phyloP scores from a whole-genome alignment of 2,888 invertebrate genomes.

The Ennomos erosarius region DNA sequence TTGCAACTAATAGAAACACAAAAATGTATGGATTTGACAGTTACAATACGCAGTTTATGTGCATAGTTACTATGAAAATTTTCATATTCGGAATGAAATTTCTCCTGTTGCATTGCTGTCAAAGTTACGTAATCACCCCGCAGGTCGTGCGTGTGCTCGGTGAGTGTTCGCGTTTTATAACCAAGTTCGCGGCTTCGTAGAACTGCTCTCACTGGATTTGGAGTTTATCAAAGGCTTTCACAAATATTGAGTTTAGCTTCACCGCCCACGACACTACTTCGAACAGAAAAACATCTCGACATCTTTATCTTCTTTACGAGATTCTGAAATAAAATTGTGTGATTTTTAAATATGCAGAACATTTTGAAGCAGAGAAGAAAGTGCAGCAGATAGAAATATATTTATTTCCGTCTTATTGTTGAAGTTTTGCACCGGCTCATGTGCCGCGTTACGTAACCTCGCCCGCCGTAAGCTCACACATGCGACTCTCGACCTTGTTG shows the following conservation, averaged over 20 bases:
- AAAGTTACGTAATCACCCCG: too few species aligned
- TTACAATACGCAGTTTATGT: too few species aligned
- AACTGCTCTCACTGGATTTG: background rate
- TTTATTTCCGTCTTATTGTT: constrained; percentile 52
- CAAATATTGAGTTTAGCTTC: background rate
- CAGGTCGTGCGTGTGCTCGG: too few species aligned
- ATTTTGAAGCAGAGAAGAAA: constrained; percentile 20
- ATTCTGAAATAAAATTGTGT: too few species aligned
- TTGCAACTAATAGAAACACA: too few species aligned
- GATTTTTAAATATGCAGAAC: background rate
- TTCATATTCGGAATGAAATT: too few species aligned
- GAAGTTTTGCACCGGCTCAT: constrained; percentile 38
- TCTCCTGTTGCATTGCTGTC: too few species aligned
- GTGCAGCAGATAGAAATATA: constrained; percentile 43
- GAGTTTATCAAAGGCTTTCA: constrained; percentile 1
- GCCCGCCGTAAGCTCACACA: constrained; percentile 1
- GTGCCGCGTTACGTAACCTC: constrained; percentile 36
- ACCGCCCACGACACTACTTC: background rate
- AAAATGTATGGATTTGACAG: too few species aligned
- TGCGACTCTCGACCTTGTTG: constrained; percentile 14
- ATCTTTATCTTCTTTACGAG: too few species aligned
- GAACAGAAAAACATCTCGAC: constrained; percentile 11
- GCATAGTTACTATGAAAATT: too few species aligned
- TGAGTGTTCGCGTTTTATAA: too few species aligned
- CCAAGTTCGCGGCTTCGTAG: background rate